These are phyloP conservation scores for Talpa occidentalis DNA, from an alignment of 2,113 vertebrate genomes.

Conservation along the genomic window DNA sequence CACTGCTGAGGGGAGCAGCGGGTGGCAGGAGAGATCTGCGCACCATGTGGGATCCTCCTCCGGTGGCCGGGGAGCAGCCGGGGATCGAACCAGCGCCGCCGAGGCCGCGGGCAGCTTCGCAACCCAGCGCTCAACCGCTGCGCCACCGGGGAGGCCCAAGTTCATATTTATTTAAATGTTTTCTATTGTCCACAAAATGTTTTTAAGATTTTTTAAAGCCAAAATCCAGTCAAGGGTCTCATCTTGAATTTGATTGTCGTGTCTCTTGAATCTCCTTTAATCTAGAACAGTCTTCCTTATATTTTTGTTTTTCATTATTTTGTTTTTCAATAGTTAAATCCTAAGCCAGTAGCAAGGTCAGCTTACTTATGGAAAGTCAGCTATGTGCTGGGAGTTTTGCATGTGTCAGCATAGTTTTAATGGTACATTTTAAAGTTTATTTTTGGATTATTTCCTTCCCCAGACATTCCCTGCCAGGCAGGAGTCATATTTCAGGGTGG, in stretches of 20 bases:
- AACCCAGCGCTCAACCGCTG: too few species aligned
- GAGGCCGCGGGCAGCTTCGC: too few species aligned
- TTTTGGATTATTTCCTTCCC: not conserved
- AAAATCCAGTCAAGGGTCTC: not conserved
- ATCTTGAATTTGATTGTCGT: not conserved
- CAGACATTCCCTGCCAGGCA: not conserved
- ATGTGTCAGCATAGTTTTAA: not conserved
- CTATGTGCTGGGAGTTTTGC: not conserved
- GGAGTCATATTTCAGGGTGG: too few species aligned
- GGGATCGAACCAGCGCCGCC: too few species aligned
- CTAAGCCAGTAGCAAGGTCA: not conserved
- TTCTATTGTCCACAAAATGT: not conserved
- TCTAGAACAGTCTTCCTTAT: not conserved
- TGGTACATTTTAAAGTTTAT: not conserved
- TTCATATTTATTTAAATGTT: not conserved
- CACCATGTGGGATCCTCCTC: too few species aligned
- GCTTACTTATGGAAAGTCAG: not conserved
- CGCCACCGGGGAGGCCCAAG: too few species aligned
- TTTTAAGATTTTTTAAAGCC: not conserved
- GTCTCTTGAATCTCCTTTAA: not conserved
- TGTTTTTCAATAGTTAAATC: not conserved
- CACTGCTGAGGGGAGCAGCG: too few species aligned
- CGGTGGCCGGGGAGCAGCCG: too few species aligned
- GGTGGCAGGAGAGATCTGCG: too few species aligned
- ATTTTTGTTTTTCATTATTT: not conserved